Percentiles rank a stretch among this genome's conserved stretches.
Conservation (phyloP, 2,888 invertebrate genomes). For the Melipona beecheii region DNA sequence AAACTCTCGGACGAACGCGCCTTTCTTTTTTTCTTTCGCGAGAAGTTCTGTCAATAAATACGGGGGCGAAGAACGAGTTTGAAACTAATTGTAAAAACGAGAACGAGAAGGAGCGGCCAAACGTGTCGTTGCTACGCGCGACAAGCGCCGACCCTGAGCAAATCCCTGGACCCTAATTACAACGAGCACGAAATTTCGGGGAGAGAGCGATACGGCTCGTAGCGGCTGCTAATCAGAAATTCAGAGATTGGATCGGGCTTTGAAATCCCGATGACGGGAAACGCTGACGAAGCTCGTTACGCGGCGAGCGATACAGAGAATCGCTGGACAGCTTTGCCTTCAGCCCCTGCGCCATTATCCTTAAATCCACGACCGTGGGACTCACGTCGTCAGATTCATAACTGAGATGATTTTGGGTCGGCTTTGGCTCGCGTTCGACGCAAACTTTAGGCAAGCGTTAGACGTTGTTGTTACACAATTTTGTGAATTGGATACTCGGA, state of each 20-base stretch:
- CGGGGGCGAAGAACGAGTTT: slow-evolving; percentile 18
- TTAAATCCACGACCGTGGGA: neutral
- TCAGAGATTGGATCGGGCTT: neutral
- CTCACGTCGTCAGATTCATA: neutral
- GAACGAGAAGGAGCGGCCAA: neutral
- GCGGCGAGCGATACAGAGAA: neutral
- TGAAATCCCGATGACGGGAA: neutral
- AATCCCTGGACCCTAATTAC: slow-evolving; percentile 22
- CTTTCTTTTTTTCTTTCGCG: neutral
- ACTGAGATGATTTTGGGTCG: neutral
- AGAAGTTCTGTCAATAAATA: slow-evolving; percentile 48
- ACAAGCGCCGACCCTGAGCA: slow-evolving; percentile 34
- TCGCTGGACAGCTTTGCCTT: neutral
- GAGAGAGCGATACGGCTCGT: neutral
- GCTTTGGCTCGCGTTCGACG: neutral
- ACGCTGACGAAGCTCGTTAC: slow-evolving; percentile 13
- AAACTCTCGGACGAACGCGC: neutral
- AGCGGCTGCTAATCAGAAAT: slow-evolving; percentile 4
- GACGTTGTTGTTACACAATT: too few relatives aligned
- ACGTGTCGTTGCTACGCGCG: slow-evolving; percentile 47
- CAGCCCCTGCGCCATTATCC: neutral
- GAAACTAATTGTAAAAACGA: slow-evolving; percentile 16
- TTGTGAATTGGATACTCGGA: too few relatives aligned
- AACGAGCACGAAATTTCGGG: slow-evolving; percentile 32
- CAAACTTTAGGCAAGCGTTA: neutral